These are phyloP conservation scores for Drosophila birchii DNA, from an alignment of 2,888 invertebrate species.

Conservation along the genomic window DNA sequence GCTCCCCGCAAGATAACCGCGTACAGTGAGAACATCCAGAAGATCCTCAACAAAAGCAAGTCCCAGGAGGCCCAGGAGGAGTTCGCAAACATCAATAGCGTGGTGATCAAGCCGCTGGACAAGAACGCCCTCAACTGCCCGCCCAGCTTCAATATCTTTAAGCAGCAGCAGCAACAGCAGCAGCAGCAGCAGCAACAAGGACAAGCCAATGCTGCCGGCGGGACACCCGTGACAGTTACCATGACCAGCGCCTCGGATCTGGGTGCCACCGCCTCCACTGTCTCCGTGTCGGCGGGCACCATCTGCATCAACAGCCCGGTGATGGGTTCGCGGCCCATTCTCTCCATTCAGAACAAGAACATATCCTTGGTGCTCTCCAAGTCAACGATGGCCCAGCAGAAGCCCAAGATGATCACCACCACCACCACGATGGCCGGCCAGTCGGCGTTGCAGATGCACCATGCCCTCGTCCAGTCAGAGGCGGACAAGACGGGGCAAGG, in stretches of 20 bases:
- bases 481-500: constrained; percentile 5
- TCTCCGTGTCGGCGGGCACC: constrained; percentile 74
- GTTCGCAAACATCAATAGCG: constrained; percentile 65
- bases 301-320: constrained; percentile 48
- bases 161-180: constrained; percentile 88
- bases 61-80: constrained; percentile 55
- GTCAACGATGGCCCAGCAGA: constrained; percentile 62
- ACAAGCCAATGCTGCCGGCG: constrained; percentile 5
- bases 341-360: constrained; percentile 71
- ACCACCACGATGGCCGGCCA: constrained; percentile 49
- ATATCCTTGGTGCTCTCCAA: constrained; percentile 74
- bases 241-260: constrained; percentile 80
- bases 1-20: constrained; percentile 46
- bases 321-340: constrained; percentile 58
- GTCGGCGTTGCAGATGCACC: constrained; percentile 55
- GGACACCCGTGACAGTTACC: constrained; percentile 24
- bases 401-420: constrained; percentile 65
- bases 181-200: constrained; percentile 85
- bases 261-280: constrained; percentile 87
- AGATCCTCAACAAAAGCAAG: constrained; percentile 69
- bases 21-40: constrained; percentile 69
- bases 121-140: constrained; percentile 61
- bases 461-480: constrained; percentile 38
- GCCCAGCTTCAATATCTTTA: constrained; percentile 64
- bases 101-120: constrained; percentile 66